Conservation (phyloP, 2,888 invertebrate genomes). For the Dynastes hyllus region DNA sequence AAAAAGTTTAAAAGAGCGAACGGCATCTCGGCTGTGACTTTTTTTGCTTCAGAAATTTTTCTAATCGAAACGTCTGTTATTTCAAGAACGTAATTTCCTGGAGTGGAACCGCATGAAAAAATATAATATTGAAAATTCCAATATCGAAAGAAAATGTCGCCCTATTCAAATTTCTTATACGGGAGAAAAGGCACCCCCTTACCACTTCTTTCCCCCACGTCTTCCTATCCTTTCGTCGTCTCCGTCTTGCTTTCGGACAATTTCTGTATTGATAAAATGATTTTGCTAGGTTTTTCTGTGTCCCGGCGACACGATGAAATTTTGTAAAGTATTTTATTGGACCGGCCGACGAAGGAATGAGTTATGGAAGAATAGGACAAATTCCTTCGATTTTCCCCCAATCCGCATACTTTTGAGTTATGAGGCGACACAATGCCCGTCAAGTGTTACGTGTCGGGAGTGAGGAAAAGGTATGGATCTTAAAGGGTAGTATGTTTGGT, state of each 20-base stretch:
- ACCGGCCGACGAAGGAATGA: background rate
- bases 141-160: slow-evolving; percentile 56
- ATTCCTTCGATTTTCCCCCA: background rate
- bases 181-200: background rate
- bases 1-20: background rate
- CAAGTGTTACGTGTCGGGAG: no score
- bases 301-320: slow-evolving; percentile 2
- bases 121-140: slow-evolving; percentile 58
- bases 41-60: slow-evolving; percentile 22
- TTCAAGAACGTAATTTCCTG: slow-evolving; percentile 58
- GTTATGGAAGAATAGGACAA: background rate
- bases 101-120: slow-evolving; percentile 49
- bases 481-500: no score
- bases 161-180: slow-evolving; percentile 55
- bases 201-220: no score
- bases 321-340: slow-evolving; percentile 15
- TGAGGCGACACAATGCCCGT: no score
- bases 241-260: background rate
- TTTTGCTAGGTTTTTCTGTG: slow-evolving; percentile 6
- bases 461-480: no score
- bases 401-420: no score
- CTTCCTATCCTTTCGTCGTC: no score
- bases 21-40: background rate
- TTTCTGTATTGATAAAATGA: slow-evolving; percentile 10
- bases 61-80: slow-evolving; percentile 50